These are phyloP conservation scores for Andricus grossulariae DNA, from an alignment of 1,140 invertebrate genomes.

Conservation along the genomic window DNA sequence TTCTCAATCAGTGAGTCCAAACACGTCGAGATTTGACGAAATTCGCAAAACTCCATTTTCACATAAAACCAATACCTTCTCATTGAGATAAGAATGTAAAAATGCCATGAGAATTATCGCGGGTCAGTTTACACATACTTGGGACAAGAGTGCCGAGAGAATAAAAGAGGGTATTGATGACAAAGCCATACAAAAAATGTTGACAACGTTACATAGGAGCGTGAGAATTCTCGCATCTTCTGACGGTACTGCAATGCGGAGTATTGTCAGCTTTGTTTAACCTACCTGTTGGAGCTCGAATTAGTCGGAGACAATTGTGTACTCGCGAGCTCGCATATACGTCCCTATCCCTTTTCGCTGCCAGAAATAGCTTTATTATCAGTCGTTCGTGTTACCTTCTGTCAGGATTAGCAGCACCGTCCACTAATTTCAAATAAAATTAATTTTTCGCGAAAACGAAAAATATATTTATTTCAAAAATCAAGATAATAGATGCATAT, in stretches of 20 bases:
- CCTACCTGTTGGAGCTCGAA: conserved; percentile 58
- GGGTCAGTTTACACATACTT: conserved; percentile 10
- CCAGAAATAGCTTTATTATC: conserved; percentile 33
- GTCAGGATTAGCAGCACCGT: conserved; percentile 9
- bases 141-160: neutral
- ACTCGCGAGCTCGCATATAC: conserved; percentile 30
- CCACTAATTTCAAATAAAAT: conserved; percentile 25
- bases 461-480: too few relatives aligned
- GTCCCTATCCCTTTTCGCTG: conserved; percentile 41
- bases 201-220: conserved; percentile 51
- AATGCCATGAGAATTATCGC: conserved; percentile 22
- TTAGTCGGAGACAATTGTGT: conserved; percentile 50
- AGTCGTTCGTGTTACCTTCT: conserved; percentile 33
- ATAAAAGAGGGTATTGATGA: neutral
- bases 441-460: conserved; percentile 19
- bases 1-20: too few relatives aligned
- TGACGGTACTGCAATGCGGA: conserved; percentile 51
- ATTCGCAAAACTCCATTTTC: too few relatives aligned
- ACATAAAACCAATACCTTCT: too few relatives aligned
- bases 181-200: conserved; percentile 40
- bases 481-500: too few relatives aligned
- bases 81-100: too few relatives aligned
- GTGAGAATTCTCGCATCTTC: conserved; percentile 49
- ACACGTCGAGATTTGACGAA: too few relatives aligned
- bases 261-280: conserved; percentile 53